Evolutionary conservation across 2,888 invertebrate species (phyloP), one percentile per base, ranked within the genome.

Genomic region (Chesias legatella): DNA sequence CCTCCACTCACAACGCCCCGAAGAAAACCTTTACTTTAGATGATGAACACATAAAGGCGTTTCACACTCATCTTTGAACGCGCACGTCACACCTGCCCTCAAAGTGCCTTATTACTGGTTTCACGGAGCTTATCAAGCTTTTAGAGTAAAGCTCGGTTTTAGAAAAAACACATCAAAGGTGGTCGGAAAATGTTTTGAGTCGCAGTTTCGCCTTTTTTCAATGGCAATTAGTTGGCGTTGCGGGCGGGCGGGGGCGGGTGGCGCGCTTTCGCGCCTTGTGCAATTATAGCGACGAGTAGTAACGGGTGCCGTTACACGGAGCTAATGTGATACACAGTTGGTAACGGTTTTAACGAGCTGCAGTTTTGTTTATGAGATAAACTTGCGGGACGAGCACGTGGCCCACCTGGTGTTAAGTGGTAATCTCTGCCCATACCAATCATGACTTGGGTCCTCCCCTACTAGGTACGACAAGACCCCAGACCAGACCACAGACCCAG

Each of bases 221-320:
- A 89, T 89, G 88, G 89, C 89, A 89, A 89, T 89, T 89, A 89
- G 88, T 88, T 79, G 77, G 79, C 79, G 79, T 76, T 79, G 73
- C 73, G 66, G 68, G 65, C 63, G 70, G 62, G 73, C n/a, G n/a
- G n/a, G n/a, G n/a, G n/a, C n/a, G n/a, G n/a, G n/a, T n/a, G n/a
- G 79, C 70, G 70, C 66, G 73, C 76, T 69, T 67, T 79, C 75
- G 70, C 75, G 79, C 80, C 79, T 82, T 82, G 67, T 78, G 78
- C 78, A 81, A 81, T 85, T 84, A 85, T 84, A 67, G 64, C 48
- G 66, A 63, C 55, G 71, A 75, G 81, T 73, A 75, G 77, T 71
- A 68, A 52, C 35, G 42, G 8, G n/a, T 21, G 17, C 13, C 13
- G n/a, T n/a, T n/a, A 17, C 13, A 5, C 2, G 13, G 5, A 17